Percentiles rank a stretch among this genome's conserved stretches.
These are phyloP conservation scores for Protodeltote pygarga DNA, from an alignment of 2,888 invertebrate genomes.

Conservation along the genomic window DNA sequence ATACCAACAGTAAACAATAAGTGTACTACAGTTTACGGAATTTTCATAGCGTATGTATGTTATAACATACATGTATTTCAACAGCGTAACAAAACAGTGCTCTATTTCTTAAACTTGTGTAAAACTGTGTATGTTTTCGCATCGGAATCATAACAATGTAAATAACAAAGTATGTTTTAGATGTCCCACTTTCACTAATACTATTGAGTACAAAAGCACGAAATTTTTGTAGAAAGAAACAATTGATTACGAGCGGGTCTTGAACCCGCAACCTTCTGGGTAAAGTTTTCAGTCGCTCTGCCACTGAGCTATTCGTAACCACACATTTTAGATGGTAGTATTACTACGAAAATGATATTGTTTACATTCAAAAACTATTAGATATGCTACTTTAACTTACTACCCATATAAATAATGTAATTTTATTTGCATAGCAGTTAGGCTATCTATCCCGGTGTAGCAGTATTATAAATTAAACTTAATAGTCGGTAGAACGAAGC, in stretches of 20 bases:
- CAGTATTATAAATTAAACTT: constrained; percentile 32
- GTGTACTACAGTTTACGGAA: constrained; percentile 29
- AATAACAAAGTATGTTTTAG: not conserved
- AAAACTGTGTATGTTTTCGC: constrained; percentile 6
- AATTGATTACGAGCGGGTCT: constrained; percentile 14
- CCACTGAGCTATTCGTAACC: too few species aligned
- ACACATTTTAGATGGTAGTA: too few species aligned
- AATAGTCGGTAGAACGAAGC: constrained; percentile 20
- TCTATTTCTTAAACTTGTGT: constrained; percentile 11
- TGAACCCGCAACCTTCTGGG: too few species aligned
- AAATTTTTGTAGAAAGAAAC: too few species aligned
- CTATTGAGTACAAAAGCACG: not conserved
- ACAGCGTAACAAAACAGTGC: constrained; percentile 25
- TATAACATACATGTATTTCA: constrained; percentile 20
- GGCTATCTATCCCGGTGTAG: constrained; percentile 28
- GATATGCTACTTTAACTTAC: not conserved
- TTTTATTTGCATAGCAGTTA: constrained; percentile 28
- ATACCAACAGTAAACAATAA: constrained; percentile 27
- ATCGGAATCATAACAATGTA: constrained; percentile 9
- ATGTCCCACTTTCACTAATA: not conserved
- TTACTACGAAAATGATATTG: too few species aligned
- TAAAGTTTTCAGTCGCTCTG: too few species aligned
- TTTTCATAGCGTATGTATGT: constrained; percentile 20
- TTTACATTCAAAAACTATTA: too few species aligned
- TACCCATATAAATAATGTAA: constrained; percentile 27